Evolutionary conservation across 2,113 vertebrate species (phyloP).

Genomic region (Silurus meridionalis): DNA sequence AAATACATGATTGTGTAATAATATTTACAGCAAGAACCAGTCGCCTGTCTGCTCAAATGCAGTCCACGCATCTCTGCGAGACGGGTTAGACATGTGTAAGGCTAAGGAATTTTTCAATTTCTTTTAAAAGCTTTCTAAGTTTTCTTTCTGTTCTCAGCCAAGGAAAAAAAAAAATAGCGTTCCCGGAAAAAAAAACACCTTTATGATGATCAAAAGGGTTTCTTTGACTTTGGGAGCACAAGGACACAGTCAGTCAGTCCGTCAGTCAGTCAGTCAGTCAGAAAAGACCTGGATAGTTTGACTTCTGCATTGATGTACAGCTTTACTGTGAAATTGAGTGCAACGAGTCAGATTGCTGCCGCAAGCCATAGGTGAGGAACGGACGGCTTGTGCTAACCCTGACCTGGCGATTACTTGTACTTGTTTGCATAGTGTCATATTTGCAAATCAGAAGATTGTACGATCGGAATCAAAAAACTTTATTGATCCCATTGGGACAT

Average conservation of each 20-base stretch:
- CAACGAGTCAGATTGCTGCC: neutral
- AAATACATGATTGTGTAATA: neutral
- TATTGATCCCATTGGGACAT: too few relatives aligned
- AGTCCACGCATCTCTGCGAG: neutral
- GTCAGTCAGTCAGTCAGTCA: neutral
- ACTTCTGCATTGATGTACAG: neutral
- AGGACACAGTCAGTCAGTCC: neutral
- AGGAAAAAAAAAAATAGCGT: too few relatives aligned
- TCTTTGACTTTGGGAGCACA: neutral
- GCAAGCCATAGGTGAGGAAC: neutral
- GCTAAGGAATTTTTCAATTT: neutral
- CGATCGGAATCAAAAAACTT: too few relatives aligned
- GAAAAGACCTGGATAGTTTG: neutral
- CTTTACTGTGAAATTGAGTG: constrained; percentile 2
- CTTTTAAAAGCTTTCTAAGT: neutral
- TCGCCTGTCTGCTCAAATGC: neutral
- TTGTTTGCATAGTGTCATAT: neutral
- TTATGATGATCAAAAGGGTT: neutral
- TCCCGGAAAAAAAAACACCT: neutral
- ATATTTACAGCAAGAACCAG: neutral
- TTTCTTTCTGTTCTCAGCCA: neutral
- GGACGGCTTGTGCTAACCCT: too few relatives aligned
- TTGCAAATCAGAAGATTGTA: neutral
- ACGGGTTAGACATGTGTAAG: neutral
- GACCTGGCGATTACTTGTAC: neutral